These are phyloP conservation scores for Rhinophrynus dorsalis DNA, from an alignment of 2,797 vertebrate genomes.

Conservation along the genomic window DNA sequence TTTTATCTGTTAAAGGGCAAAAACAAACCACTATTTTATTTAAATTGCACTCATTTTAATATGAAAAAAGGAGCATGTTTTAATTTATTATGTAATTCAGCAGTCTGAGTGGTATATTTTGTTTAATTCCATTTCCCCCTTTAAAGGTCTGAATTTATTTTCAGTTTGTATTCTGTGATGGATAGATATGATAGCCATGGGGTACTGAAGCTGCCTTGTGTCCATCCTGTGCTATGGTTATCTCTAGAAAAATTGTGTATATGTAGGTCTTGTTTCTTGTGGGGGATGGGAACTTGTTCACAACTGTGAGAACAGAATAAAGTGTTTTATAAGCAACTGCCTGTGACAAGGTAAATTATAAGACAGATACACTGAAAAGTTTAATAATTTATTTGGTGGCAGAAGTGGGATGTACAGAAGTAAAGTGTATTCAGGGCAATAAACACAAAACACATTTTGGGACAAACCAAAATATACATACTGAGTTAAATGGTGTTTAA, in stretches of 20 bases:
- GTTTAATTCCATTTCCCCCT: not conserved
- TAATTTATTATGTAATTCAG: conserved; percentile 35
- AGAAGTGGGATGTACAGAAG: not conserved
- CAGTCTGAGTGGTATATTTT: conserved; percentile 26
- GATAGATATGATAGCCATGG: not conserved
- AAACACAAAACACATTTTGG: not conserved
- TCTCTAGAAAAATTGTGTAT: conserved; percentile 6
- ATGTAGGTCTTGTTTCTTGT: conserved; percentile 4
- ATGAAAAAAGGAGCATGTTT: conserved; percentile 1
- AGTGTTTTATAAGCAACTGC: conserved; percentile 7
- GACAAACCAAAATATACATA: too few relatives aligned
- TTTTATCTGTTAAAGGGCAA: not conserved
- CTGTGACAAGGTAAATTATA: not conserved
- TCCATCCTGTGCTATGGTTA: not conserved
- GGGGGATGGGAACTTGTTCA: not conserved
- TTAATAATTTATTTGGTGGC: conserved; percentile 45
- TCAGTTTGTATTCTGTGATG: not conserved
- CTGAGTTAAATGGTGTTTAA: too few relatives aligned
- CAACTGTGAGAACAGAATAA: conserved; percentile 18
- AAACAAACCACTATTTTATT: not conserved
- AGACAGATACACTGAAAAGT: not conserved
- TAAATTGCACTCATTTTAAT: conserved; percentile 3
- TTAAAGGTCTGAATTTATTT: not conserved
- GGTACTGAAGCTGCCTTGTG: not conserved
- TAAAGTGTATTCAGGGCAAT: not conserved